Base-by-base conservation (phyloP, 2,888 invertebrate genomes). In the Tetranychus truncatus region DNA sequence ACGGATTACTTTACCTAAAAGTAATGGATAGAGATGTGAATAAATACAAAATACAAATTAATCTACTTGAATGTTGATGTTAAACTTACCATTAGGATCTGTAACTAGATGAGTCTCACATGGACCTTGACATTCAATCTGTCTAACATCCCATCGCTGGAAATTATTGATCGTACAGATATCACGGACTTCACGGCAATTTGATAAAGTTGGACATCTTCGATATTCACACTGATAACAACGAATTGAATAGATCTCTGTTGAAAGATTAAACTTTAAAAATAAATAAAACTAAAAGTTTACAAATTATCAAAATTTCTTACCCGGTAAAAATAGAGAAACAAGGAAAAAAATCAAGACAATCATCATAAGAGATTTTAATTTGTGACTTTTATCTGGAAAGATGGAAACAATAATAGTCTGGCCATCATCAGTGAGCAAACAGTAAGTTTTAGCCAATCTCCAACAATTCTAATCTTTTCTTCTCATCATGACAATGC, bases 91-190 rank as follows among this genome's bases (percentile, higher is more conserved):
- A 18, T 72, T 77, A 44, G 77, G 75, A 74, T 77, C 77, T n/a
- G 75, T 77, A 6, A 76, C 69, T 45, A 76, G 69, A 65, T 71
- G 72, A 34, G 77, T 77, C 45, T 77, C 77, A 77, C 77, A 77
- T 21, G 74, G 74, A 6, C 74, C 73, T 24, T 75, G 75, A 77
- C 77, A 77, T 34, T 77, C 77, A 24, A 73, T 72, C 72, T 74
- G 74, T 71, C 73, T 74, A 34, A 77, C 77, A 18, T 65, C 20
- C 15, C 66, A 69, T 46, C 74, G 72, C 18, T 65, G 45, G 67
- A 77, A 77, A 66, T 77, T 74, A 44, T 76, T 76, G 21, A 72
- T 74, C 5, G 77, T 77, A 45, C 77, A 77, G 65, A 75, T 74
- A 44, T 77, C 77, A 11, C 34, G 44, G 6, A 24, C 20, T 20